Evolutionary conservation across 2,888 invertebrate genomes (phyloP).

Genomic region (Melipona bicolor): DNA sequence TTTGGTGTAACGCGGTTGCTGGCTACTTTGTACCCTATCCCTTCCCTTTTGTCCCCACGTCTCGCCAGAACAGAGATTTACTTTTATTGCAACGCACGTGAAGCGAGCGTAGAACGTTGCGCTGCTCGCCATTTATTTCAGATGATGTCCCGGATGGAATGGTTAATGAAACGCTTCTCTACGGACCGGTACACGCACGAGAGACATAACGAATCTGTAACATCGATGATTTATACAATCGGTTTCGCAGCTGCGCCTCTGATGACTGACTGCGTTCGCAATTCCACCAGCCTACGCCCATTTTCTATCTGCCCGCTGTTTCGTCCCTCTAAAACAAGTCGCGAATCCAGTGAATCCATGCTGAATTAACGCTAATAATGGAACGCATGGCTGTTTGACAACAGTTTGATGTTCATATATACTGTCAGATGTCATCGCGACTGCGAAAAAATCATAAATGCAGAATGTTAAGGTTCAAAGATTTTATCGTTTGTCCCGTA

Average conservation of each 20-base stretch:
- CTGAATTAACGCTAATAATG: neutral
- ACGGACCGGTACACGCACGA: constrained; percentile 40
- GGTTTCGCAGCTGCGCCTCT: constrained; percentile 43
- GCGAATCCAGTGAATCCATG: neutral
- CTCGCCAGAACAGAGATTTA: constrained; percentile 32
- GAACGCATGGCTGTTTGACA: neutral
- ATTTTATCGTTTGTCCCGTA: neutral
- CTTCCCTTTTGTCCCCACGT: constrained; percentile 19
- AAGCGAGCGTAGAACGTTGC: constrained; percentile 23
- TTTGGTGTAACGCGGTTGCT: constrained; percentile 84
- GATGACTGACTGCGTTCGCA: constrained; percentile 20
- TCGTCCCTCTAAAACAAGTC: constrained; percentile 1
- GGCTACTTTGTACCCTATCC: constrained; percentile 80
- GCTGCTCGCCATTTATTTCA: constrained; percentile 67
- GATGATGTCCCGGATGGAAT: constrained; percentile 69
- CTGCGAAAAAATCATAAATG: neutral
- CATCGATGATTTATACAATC: constrained; percentile 60
- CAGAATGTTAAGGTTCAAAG: neutral
- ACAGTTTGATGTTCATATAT: neutral
- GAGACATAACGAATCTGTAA: constrained; percentile 59
- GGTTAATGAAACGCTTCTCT: constrained; percentile 58
- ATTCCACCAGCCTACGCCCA: constrained; percentile 8
- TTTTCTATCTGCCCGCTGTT: constrained; percentile 13
- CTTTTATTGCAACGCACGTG: constrained; percentile 37
- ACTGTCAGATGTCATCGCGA: neutral